Evolutionary conservation across 64 coral and sea anemone genomes (phyloP).

Genomic region (Stichodactyla helianthus): DNA sequence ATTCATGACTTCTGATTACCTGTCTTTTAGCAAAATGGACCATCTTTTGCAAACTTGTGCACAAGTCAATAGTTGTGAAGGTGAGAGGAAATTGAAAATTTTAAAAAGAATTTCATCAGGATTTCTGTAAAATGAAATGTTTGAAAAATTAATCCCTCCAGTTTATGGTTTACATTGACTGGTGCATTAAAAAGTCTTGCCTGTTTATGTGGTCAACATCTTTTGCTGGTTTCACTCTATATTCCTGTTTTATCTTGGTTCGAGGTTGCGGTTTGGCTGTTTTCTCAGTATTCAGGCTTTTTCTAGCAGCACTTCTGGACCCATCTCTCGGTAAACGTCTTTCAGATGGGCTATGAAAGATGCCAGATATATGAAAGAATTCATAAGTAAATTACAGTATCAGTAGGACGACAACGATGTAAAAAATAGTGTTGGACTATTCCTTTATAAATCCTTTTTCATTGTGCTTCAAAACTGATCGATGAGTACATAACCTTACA

Average conservation of each 20-base stretch:
- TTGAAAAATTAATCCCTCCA: neutral
- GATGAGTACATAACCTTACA: too few relatives aligned
- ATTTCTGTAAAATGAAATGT: conserved; percentile 29
- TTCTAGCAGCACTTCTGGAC: neutral
- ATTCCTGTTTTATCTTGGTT: neutral
- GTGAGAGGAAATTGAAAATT: conserved; percentile 74
- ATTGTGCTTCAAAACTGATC: too few relatives aligned
- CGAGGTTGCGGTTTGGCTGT: neutral
- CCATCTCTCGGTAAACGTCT: neutral
- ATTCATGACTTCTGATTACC: conserved; percentile 14
- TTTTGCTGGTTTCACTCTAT: neutral
- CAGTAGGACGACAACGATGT: too few relatives aligned
- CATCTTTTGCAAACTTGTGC: conserved; percentile 77
- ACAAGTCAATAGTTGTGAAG: conserved; percentile 63
- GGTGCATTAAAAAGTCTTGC: neutral
- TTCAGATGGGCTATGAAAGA: neutral
- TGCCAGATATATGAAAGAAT: too few relatives aligned
- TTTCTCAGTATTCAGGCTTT: neutral
- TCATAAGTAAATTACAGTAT: too few relatives aligned
- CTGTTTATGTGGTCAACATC: neutral
- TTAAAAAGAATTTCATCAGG: conserved; percentile 83
- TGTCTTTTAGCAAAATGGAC: conserved; percentile 57
- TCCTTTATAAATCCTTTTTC: too few relatives aligned
- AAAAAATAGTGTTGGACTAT: too few relatives aligned
- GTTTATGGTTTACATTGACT: neutral